Conservation (phyloP, 2,888 invertebrate species). For the Molorchus minor region DNA sequence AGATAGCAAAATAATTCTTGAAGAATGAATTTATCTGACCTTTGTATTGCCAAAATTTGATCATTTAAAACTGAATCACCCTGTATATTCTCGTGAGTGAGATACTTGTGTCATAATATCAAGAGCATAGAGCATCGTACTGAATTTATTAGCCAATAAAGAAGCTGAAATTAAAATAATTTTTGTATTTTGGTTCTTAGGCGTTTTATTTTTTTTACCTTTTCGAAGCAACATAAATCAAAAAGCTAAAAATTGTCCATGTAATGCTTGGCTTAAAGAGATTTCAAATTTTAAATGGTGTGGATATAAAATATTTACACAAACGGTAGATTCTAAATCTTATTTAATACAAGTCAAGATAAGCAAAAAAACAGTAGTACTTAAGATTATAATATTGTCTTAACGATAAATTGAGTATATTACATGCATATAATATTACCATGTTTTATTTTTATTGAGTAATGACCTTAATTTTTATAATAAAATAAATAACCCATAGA, state of each 20-base stretch:
- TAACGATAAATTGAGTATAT: constrained; percentile 29
- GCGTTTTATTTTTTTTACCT: too few species aligned
- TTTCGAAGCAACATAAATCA: too few species aligned
- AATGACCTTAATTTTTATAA: constrained; percentile 16
- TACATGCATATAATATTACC: constrained; percentile 14
- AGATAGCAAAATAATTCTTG: too few species aligned
- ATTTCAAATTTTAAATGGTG: constrained; percentile 3
- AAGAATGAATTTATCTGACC: too few species aligned
- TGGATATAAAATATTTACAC: constrained; percentile 20
- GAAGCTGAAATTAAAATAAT: too few species aligned
- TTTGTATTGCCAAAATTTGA: too few species aligned
- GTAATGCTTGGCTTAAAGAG: constrained; percentile 5
- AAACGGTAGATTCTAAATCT: constrained; percentile 40
- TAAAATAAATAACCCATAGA: constrained; percentile 6
- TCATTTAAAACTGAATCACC: too few species aligned
- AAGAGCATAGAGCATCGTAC: too few species aligned
- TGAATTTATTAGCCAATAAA: too few species aligned
- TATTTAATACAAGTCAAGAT: constrained; percentile 44
- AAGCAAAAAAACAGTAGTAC: constrained; percentile 45
- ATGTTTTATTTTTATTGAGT: constrained; percentile 12
- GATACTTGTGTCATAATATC: too few species aligned
- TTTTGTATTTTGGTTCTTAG: too few species aligned
- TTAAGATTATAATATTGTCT: constrained; percentile 40
- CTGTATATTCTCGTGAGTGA: too few species aligned
- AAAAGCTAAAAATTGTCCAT: constrained; percentile 2